A percentile compares a stretch with the other conserved stretches of the same genome.
Evolutionary conservation across 2,797 vertebrate species (phyloP).

Genomic region (Sebastolobus alascanus): DNA sequence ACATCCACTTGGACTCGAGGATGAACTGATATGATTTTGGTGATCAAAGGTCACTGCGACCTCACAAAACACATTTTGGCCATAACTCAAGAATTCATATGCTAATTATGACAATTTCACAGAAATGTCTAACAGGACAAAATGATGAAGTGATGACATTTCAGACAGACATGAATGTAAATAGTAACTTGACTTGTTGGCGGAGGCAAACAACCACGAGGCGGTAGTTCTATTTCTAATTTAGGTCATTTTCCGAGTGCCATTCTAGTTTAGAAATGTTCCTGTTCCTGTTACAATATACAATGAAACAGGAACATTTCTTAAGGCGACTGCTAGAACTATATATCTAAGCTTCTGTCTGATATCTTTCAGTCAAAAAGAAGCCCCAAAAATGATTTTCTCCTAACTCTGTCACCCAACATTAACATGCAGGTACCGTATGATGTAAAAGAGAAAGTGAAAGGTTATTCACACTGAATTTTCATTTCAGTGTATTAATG

Average conservation of each 20-base stretch:
- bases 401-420: neutral
- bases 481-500: constrained; percentile 4
- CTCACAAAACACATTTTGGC: too few species aligned
- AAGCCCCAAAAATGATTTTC: neutral
- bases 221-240: neutral
- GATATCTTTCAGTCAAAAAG: neutral
- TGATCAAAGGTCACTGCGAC: neutral
- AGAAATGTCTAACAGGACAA: neutral
- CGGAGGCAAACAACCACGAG: too few species aligned
- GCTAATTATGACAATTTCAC: neutral
- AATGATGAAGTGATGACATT: neutral
- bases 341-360: neutral
- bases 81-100: neutral
- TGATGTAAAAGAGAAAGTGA: neutral
- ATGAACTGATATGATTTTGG: neutral
- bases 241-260: neutral
- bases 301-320: neutral
- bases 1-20: neutral
- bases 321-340: neutral
- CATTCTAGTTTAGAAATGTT: too few species aligned
- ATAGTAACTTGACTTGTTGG: neutral
- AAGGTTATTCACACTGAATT: neutral
- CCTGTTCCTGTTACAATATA: neutral
- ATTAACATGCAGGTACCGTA: neutral
- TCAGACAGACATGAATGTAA: neutral